These are phyloP conservation scores for Magallana gigas DNA, from an alignment of 1,140 invertebrate genomes.

Conservation along the genomic window DNA sequence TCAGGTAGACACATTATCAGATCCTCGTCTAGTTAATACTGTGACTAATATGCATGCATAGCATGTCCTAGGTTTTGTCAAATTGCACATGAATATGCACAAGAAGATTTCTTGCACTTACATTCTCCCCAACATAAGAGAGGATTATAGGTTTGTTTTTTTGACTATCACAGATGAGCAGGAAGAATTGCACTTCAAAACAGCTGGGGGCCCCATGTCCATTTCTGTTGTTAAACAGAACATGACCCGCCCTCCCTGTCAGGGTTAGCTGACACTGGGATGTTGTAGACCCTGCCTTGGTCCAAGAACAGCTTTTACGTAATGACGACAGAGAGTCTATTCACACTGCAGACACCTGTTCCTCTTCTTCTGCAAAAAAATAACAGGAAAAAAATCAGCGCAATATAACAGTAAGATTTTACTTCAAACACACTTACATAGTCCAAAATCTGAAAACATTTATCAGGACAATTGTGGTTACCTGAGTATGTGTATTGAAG, in stretches of 20 bases:
- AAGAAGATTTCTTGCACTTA: constrained; percentile 9
- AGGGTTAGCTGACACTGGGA: background rate
- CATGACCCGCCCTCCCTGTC: constrained; percentile 13
- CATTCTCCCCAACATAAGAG: background rate
- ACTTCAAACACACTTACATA: background rate
- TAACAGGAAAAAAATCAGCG: constrained; percentile 30
- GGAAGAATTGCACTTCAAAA: constrained; percentile 51
- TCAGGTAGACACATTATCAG: background rate
- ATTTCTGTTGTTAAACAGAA: background rate
- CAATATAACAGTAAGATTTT: background rate
- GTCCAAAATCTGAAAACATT: too few relatives aligned
- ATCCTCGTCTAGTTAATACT: constrained; percentile 24
- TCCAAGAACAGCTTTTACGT: background rate
- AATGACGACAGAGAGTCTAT: background rate
- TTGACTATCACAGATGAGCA: constrained; percentile 52
- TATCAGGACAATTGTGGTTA: too few relatives aligned
- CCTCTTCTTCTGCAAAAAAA: constrained; percentile 61
- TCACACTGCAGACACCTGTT: constrained; percentile 70
- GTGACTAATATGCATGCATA: constrained; percentile 10
- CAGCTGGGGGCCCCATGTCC: background rate
- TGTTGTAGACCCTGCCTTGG: background rate
- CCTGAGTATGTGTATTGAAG: too few relatives aligned
- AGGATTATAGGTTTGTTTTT: constrained; percentile 18
- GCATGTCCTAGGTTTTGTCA: constrained; percentile 10
- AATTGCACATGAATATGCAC: constrained; percentile 23